These are phyloP conservation scores for roundworm (Caenorhabditis elegans) DNA, from an alignment of 1,140 invertebrate genomes.

Conservation along the genomic window WBcel235 BX284606.5:12139001-12139500, in stretches of 20 bases:
- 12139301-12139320: not conserved
- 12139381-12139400: not conserved
- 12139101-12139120: not conserved
- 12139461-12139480: not conserved
- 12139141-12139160: not conserved
- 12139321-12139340: not conserved
- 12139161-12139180: not conserved
- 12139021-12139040: not conserved
- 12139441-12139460: not conserved
- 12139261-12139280: not conserved
- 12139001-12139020: not conserved
- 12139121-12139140: not conserved
- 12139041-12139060: not conserved
- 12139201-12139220: not conserved
- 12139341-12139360: not conserved
- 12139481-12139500: not conserved
- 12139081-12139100: not conserved
- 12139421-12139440: not conserved
- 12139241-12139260: not conserved
- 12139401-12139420: not conserved
- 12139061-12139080: not conserved
- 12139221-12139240: not conserved
- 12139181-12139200: not conserved
- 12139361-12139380: not conserved
- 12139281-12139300: not conserved